phyloP scores from a whole-genome alignment of 2,888 invertebrate genomes.

The Metopia argyrocephala region DNA sequence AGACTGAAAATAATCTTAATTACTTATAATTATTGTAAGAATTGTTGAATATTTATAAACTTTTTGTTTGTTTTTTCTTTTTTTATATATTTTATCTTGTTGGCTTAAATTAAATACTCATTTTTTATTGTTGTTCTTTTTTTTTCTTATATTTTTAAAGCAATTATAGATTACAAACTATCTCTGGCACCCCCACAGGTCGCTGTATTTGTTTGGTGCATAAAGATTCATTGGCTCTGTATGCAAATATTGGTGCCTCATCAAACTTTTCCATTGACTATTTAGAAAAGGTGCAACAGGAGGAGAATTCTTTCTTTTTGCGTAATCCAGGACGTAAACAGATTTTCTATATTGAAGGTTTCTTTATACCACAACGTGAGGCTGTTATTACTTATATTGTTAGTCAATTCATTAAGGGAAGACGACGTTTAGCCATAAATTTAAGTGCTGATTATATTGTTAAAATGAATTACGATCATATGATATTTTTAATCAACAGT shows the following conservation, averaged over 20 bases:
- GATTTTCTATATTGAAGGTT: slow-evolving; percentile 81
- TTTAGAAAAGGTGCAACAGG: slow-evolving; percentile 69
- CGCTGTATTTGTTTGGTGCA: slow-evolving; percentile 80
- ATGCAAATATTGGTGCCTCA: slow-evolving; percentile 81
- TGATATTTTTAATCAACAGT: slow-evolving; percentile 78
- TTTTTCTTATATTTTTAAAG: slow-evolving; percentile 14
- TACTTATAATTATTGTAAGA: slow-evolving; percentile 36
- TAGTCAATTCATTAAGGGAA: slow-evolving; percentile 75
- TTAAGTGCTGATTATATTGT: slow-evolving; percentile 81
- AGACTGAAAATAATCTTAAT: background rate
- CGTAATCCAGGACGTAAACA: slow-evolving; percentile 74
- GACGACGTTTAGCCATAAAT: slow-evolving; percentile 79
- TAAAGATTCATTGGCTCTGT: slow-evolving; percentile 79
- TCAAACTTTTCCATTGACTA: slow-evolving; percentile 75
- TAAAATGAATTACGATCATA: slow-evolving; percentile 74
- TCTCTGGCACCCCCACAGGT: slow-evolving; percentile 78
- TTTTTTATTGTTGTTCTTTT: too few relatives aligned
- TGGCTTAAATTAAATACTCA: slow-evolving; percentile 21
- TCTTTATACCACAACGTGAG: slow-evolving; percentile 80
- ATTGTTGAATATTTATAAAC: background rate
- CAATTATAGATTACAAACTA: slow-evolving; percentile 71
- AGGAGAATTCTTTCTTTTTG: slow-evolving; percentile 66
- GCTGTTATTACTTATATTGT: slow-evolving; percentile 78
- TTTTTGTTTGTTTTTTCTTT: background rate
- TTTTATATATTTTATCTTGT: background rate